phyloP scores from a whole-genome alignment of 1,140 invertebrate species.

The Diorhabda carinulata region DNA sequence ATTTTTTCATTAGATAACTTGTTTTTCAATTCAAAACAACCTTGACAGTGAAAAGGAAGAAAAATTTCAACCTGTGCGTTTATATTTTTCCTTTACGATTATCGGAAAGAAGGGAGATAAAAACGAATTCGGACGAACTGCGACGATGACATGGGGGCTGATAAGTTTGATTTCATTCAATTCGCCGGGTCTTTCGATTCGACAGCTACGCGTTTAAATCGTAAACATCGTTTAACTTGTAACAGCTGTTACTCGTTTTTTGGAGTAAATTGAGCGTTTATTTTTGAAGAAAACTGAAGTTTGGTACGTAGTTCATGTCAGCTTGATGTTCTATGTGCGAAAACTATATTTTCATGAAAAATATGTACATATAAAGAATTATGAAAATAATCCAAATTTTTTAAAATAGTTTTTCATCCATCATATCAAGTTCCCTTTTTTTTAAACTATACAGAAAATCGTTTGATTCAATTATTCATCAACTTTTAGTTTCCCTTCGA shows the following conservation, averaged over 20 bases:
- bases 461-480: too few species aligned
- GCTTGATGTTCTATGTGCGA: not conserved
- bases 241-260: conserved; percentile 19
- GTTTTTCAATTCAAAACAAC: too few species aligned
- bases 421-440: too few species aligned
- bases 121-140: conserved; percentile 14
- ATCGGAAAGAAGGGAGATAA: conserved; percentile 9
- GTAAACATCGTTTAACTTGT: not conserved
- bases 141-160: conserved; percentile 15
- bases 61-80: not conserved
- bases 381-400: too few species aligned
- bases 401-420: too few species aligned
- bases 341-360: too few species aligned
- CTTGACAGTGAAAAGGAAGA: not conserved
- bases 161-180: conserved; percentile 18
- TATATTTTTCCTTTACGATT: not conserved
- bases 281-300: not conserved
- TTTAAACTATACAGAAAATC: too few species aligned
- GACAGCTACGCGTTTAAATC: not conserved
- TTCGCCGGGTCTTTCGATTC: conserved; percentile 5
- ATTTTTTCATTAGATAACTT: too few species aligned
- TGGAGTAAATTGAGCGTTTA: not conserved
- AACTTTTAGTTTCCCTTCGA: too few species aligned
- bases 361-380: too few species aligned
- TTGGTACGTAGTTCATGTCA: not conserved